Evolutionary conservation across 2,113 vertebrate species (phyloP), one percentile per base, ranked within the genome.

Genomic region (Clupea harengus): DNA sequence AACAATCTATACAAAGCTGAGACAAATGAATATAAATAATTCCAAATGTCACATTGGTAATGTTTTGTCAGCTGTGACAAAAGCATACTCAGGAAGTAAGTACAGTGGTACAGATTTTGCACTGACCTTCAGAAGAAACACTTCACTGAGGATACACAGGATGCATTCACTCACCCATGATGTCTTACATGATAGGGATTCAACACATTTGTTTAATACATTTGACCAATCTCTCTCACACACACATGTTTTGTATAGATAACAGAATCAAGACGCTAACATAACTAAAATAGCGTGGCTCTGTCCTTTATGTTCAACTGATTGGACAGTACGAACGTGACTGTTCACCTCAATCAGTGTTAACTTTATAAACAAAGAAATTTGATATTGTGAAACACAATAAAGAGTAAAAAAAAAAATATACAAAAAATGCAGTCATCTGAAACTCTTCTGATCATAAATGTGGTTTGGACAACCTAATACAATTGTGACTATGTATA

Each of bases 1-100:
- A 39, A 83, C 78, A 82, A 39, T 32, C 46, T 81, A 45, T 15
- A 32, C 72, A 50, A 81, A 78, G 45, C 75, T 50, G 75, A 81
- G 46, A 22, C 18, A 10, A 18, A 32, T 81, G 20, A 45, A 45
- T 64, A 20, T 44, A 47, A 46, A 49, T 57, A 44, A 45, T 60
- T n/a, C 50, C 10, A 75, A 18, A 32, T 67, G 11, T 25, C 49
- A 47, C 7, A 0, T 39, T 39, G 39, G 1, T 39, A 39, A 39
- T 1, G 39, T 39, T 39, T 39, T 39, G 39, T 39, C 39, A 39
- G 39, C 39, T 39, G 39, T 39, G 39, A 39, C 39, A 39, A 39
- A 39, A 39, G 2, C 2, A 39, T 39, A 39, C 39, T 39, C 4
- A 46, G 80, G 13, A 45, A 11, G 45, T 25, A 44, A 83, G 45